Conservation (phyloP, 2,797 vertebrate species). For the Onychomys arenicola region DNA sequence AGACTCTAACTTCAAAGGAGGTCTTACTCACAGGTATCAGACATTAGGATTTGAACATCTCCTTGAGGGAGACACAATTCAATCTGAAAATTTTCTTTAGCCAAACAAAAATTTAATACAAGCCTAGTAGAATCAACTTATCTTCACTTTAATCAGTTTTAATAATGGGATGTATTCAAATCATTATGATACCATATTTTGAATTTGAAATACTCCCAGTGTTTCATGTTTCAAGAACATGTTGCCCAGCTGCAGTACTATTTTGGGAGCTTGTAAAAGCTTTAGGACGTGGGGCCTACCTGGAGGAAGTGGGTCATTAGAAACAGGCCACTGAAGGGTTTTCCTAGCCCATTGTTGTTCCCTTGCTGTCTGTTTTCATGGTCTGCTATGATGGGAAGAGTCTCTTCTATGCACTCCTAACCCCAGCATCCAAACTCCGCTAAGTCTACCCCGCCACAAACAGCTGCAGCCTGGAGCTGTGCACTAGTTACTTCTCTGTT, state of each 20-base stretch:
- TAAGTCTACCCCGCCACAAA: background rate
- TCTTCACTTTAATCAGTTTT: background rate
- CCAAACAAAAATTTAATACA: slow-evolving; percentile 17
- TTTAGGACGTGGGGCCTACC: background rate
- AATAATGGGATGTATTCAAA: background rate
- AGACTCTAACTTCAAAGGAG: background rate
- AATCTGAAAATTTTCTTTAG: background rate
- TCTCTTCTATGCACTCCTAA: background rate
- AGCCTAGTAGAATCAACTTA: background rate
- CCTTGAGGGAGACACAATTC: background rate
- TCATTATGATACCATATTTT: background rate
- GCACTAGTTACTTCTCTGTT: background rate
- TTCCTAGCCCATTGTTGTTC: no score
- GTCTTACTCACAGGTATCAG: background rate
- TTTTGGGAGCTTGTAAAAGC: background rate
- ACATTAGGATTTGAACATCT: background rate
- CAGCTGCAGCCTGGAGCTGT: accelerated
- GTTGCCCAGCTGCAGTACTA: background rate
- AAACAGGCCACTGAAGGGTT: background rate
- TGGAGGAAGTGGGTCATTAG: background rate
- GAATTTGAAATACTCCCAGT: background rate
- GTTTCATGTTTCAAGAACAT: background rate
- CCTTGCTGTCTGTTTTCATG: background rate
- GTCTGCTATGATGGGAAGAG: background rate
- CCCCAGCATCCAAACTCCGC: no score